A percentile compares a stretch with the other conserved stretches of the same genome.
Conservation (phyloP, 1,140 invertebrate genomes). For the Diorhabda sublineata region DNA sequence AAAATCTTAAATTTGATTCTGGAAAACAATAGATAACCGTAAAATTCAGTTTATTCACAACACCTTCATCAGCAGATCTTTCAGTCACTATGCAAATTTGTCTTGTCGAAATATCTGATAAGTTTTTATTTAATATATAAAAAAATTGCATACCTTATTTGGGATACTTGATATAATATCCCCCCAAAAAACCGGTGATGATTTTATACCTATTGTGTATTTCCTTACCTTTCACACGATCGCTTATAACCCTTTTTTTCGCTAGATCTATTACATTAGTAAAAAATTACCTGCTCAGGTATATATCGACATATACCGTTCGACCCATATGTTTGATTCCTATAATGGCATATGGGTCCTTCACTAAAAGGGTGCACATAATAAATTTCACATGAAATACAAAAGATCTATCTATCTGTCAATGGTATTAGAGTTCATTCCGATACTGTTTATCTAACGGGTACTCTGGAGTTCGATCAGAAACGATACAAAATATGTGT, state of each 20-base stretch:
- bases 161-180: background rate
- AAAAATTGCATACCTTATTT: background rate
- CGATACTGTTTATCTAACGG: constrained; percentile 8
- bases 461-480: background rate
- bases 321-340: constrained; percentile 30
- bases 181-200: background rate
- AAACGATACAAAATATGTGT: constrained; percentile 9
- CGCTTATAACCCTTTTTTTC: constrained; percentile 18
- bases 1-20: no score
- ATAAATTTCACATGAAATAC: constrained; percentile 25
- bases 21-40: no score
- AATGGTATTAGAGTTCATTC: background rate
- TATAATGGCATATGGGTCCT: constrained; percentile 21
- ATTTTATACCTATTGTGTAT: background rate
- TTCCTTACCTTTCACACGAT: constrained; percentile 19
- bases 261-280: background rate
- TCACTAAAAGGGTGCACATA: constrained; percentile 15
- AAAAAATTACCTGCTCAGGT: constrained; percentile 10
- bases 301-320: constrained; percentile 13
- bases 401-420: constrained; percentile 22
- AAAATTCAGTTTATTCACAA: no score
- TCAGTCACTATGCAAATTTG: no score
- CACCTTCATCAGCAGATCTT: no score
- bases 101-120: no score
- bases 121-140: background rate